Conservation (phyloP, 2,797 vertebrate genomes). For the Scyliorhinus canicula region DNA sequence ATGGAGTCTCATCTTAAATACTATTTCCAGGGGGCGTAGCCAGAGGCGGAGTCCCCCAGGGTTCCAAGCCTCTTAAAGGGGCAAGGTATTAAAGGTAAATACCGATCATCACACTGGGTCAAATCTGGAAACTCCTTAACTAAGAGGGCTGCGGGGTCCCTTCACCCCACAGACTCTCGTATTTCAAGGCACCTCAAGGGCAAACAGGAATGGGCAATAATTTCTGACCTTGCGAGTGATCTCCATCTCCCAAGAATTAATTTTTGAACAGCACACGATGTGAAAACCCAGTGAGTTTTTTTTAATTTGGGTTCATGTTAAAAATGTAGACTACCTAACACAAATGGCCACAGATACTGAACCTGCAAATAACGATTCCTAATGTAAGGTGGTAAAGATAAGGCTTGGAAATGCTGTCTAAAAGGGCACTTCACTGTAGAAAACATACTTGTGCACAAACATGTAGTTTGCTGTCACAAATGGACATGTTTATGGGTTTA, state of each 20-base stretch:
- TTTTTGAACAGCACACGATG: too few relatives aligned
- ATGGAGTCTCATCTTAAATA: too few relatives aligned
- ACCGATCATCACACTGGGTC: too few relatives aligned
- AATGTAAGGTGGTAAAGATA: not conserved
- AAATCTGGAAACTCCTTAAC: not conserved
- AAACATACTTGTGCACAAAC: not conserved
- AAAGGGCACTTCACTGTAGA: not conserved
- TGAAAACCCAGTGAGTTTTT: not conserved
- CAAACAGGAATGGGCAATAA: not conserved
- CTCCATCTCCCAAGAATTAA: not conserved
- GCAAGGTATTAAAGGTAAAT: too few relatives aligned
- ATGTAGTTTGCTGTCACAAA: not conserved
- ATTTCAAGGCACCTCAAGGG: not conserved
- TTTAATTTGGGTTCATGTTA: not conserved
- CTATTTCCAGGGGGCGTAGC: too few relatives aligned
- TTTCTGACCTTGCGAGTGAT: not conserved
- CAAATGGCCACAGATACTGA: not conserved
- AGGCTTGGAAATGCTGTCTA: too few relatives aligned
- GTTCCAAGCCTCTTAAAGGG: too few relatives aligned
- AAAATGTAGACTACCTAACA: not conserved
- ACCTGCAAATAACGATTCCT: not conserved
- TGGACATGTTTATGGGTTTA: too few relatives aligned
- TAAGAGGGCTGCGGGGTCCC: not conserved
- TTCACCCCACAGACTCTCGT: not conserved
- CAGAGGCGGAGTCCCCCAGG: too few relatives aligned